These are phyloP conservation scores for Microcebus tavaratra DNA, from an alignment of 2,113 vertebrate species.

Conservation along the genomic window DNA sequence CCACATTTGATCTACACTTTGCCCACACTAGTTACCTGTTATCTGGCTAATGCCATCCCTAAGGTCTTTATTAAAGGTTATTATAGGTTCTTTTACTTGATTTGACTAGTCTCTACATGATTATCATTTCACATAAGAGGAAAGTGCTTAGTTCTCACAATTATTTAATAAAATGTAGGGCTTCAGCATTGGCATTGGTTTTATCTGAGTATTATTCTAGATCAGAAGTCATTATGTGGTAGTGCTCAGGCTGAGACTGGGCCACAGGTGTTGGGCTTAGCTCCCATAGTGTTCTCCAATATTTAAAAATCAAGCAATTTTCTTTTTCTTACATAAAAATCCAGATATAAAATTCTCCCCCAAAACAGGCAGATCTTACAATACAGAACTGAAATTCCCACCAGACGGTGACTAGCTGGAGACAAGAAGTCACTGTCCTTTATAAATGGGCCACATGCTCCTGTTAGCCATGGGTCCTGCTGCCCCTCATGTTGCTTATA, in stretches of 20 bases:
- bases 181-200: not conserved
- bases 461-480: not conserved
- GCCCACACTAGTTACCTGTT: not conserved
- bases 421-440: not conserved
- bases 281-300: not conserved
- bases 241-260: not conserved
- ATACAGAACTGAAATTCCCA: not conserved
- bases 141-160: not conserved
- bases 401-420: not conserved
- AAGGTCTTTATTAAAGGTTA: not conserved
- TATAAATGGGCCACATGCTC: not conserved
- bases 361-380: not conserved
- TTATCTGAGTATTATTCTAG: not conserved
- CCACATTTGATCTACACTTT: not conserved
- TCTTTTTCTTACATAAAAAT: not conserved
- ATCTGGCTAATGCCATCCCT: not conserved
- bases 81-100: not conserved
- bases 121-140: not conserved
- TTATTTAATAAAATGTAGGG: not conserved
- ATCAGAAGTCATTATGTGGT: not conserved
- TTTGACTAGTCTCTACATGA: not conserved
- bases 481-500: not conserved
- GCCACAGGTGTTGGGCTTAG: not conserved
- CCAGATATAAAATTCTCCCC: not conserved
- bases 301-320: not conserved